phyloP scores from a whole-genome alignment of 2,797 vertebrate genomes.

The Chrysocyon brachyurus region DNA sequence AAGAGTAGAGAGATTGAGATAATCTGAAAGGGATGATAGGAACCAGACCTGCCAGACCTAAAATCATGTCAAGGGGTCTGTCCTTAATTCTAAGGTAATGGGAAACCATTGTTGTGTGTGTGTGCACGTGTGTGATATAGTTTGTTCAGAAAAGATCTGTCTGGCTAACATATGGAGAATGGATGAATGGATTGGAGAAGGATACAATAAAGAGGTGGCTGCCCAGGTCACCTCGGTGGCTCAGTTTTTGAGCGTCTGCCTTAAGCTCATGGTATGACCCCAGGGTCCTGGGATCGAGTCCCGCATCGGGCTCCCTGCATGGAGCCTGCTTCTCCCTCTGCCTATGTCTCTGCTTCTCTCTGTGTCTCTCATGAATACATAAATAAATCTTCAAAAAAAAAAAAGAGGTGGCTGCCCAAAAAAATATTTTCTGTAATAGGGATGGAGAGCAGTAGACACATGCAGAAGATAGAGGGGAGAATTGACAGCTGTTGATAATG shows the following conservation, averaged over 20 bases:
- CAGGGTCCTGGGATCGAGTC: no score
- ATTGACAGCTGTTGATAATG: background rate
- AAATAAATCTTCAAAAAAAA: no score
- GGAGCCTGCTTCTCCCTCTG: no score
- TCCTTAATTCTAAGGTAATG: slow-evolving; percentile 2
- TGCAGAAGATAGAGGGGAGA: background rate
- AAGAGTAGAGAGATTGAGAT: background rate
- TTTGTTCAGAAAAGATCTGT: background rate
- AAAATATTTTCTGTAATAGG: background rate
- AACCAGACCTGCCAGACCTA: background rate
- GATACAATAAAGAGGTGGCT: background rate
- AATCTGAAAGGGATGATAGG: background rate
- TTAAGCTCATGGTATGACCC: no score
- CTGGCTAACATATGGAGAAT: background rate
- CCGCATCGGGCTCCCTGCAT: no score
- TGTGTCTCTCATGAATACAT: no score
- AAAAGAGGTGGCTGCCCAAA: no score
- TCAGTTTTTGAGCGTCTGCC: no score
- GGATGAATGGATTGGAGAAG: background rate
- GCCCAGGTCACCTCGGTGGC: no score
- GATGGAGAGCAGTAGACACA: background rate
- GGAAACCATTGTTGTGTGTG: background rate
- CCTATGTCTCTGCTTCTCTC: no score
- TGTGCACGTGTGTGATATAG: no score
- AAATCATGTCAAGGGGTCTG: background rate